These are phyloP conservation scores for Clytia hemisphaerica DNA, from an alignment of 30 jellyfish, hydroid and myxozoan species.

Conservation along the genomic window DNA sequence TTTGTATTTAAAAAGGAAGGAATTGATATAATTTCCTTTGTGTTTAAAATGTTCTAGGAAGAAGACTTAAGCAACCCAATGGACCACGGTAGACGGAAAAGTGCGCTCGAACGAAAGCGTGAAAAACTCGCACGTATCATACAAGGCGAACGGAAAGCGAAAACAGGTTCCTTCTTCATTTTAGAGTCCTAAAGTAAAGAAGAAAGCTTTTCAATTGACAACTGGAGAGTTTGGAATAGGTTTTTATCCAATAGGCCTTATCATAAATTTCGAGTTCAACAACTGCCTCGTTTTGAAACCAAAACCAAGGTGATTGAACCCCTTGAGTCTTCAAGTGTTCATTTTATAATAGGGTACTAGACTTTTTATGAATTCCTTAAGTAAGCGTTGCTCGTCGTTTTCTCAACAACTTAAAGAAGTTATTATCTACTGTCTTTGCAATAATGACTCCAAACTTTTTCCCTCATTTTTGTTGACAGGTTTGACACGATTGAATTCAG, in stretches of 20 bases:
- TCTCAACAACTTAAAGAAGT: too few species aligned
- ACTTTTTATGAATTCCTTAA: background rate
- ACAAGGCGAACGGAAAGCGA: constrained; percentile 64
- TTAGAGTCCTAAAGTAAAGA: background rate
- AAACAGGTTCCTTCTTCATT: constrained; percentile 37
- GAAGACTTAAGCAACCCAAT: constrained; percentile 58
- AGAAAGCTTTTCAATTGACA: too few species aligned
- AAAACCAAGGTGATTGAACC: too few species aligned
- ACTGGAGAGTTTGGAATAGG: too few species aligned
- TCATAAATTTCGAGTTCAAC: too few species aligned
- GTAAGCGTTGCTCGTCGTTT: background rate
- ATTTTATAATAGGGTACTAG: too few species aligned
- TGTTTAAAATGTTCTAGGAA: constrained; percentile 41
- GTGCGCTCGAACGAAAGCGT: constrained; percentile 70
- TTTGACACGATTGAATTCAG: constrained; percentile 75
- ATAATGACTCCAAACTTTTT: background rate
- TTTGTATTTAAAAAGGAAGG: background rate
- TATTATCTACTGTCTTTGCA: background rate
- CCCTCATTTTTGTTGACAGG: constrained; percentile 34
- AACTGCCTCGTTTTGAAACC: too few species aligned
- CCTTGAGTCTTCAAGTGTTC: too few species aligned
- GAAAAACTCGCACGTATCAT: constrained; percentile 30
- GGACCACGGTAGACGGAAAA: constrained; percentile 69
- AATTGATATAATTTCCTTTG: background rate
- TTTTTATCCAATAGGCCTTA: too few species aligned